Conservation (phyloP, 2,113 vertebrate species). For the Neofelis nebulosa region DNA sequence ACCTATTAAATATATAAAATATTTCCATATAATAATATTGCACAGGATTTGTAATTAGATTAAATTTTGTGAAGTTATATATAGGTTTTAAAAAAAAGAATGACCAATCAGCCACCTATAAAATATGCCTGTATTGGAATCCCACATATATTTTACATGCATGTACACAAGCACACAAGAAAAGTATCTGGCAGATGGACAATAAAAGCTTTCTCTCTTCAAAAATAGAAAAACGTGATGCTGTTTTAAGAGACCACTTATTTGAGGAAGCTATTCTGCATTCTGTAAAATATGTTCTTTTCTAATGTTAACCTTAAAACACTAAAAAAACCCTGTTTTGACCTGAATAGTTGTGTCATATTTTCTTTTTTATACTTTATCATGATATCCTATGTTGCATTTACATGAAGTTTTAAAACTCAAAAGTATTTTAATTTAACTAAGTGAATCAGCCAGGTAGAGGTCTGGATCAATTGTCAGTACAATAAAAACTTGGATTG, state of each 20-base stretch:
- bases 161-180: neutral
- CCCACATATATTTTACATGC: neutral
- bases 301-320: neutral
- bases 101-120: neutral
- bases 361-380: neutral
- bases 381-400: neutral
- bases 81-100: neutral
- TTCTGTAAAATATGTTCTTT: neutral
- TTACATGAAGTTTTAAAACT: neutral
- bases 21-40: neutral
- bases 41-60: neutral
- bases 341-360: neutral
- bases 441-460: neutral
- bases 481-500: too few species aligned
- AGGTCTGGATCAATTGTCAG: neutral
- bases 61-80: neutral
- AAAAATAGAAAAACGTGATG: neutral
- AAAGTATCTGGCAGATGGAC: neutral
- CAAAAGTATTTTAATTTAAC: neutral
- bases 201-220: neutral
- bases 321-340: neutral
- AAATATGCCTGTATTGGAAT: neutral
- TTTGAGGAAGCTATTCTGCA: neutral
- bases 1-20: neutral
- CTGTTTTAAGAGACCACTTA: neutral